These are phyloP conservation scores for Sinocyclocheilus anophthalmus DNA, from an alignment of 2,113 vertebrate species.

Conservation along the genomic window DNA sequence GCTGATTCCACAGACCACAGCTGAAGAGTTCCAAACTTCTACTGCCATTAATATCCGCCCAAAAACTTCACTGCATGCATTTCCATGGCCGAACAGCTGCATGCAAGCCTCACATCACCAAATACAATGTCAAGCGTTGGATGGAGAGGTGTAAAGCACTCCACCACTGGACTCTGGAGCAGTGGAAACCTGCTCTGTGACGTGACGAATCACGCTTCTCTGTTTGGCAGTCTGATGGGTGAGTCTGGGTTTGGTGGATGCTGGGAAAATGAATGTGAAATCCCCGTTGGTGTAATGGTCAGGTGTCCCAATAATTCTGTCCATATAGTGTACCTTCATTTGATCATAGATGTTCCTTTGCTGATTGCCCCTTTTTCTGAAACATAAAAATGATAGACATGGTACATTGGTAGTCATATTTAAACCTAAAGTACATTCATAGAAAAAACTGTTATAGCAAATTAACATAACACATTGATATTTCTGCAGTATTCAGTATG, in stretches of 20 bases:
- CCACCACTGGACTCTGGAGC: background rate
- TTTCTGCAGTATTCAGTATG: background rate
- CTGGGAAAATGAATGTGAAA: background rate
- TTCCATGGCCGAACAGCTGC: background rate
- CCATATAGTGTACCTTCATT: too few species aligned
- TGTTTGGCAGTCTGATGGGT: too few species aligned
- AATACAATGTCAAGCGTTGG: background rate
- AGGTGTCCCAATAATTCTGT: too few species aligned
- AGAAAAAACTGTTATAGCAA: too few species aligned
- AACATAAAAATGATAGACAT: too few species aligned
- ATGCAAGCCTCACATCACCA: background rate
- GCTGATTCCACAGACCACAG: background rate
- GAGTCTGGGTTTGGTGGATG: background rate
- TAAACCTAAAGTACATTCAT: too few species aligned
- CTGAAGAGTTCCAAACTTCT: background rate
- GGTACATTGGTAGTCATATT: too few species aligned
- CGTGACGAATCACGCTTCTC: background rate
- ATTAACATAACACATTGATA: too few species aligned
- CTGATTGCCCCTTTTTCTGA: too few species aligned
- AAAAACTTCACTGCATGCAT: background rate
- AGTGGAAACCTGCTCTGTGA: background rate
- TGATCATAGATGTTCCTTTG: too few species aligned
- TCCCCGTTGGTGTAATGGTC: background rate
- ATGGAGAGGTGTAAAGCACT: background rate
- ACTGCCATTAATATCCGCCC: background rate